Conservation (phyloP, 2,113 vertebrate genomes). For the Tringa solitaria region DNA sequence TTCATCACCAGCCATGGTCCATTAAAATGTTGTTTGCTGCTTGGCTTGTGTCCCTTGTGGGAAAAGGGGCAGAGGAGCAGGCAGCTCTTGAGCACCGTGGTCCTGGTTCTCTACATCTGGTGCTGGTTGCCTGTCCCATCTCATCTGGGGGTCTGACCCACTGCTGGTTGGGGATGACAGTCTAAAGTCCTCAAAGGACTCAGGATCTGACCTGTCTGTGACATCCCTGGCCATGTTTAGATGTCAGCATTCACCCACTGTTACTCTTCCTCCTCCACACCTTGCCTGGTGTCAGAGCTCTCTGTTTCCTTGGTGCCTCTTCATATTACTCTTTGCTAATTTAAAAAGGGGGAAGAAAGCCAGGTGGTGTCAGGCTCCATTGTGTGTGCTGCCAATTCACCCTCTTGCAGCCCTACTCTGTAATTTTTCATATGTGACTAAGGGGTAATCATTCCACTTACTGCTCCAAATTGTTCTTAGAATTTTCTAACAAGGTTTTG, state of each 20-base stretch:
- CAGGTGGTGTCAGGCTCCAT: slow-evolving; percentile 24
- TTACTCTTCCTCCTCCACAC: neutral
- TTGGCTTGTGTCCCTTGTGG: neutral
- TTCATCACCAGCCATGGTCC: neutral
- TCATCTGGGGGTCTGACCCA: neutral
- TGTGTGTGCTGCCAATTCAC: neutral
- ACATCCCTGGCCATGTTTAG: neutral
- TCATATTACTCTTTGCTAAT: slow-evolving; percentile 11
- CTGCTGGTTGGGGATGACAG: neutral
- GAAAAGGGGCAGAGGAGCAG: neutral
- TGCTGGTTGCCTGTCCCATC: neutral
- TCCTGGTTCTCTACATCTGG: neutral
- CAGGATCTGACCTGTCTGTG: accelerated
- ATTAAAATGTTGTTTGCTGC: neutral
- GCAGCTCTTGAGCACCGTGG: neutral
- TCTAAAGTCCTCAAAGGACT: neutral
- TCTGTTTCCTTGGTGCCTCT: neutral
- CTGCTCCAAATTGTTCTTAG: neutral
- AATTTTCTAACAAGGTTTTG: neutral
- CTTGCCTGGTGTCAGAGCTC: neutral
- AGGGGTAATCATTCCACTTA: neutral
- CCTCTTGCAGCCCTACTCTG: neutral
- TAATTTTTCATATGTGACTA: slow-evolving; percentile 7
- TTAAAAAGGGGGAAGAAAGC: neutral
- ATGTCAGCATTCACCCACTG: neutral